A percentile compares a stretch with the other conserved stretches of the same genome.
phyloP scores from a whole-genome alignment of 2,888 invertebrate species.

The Hipparchia semele region DNA sequence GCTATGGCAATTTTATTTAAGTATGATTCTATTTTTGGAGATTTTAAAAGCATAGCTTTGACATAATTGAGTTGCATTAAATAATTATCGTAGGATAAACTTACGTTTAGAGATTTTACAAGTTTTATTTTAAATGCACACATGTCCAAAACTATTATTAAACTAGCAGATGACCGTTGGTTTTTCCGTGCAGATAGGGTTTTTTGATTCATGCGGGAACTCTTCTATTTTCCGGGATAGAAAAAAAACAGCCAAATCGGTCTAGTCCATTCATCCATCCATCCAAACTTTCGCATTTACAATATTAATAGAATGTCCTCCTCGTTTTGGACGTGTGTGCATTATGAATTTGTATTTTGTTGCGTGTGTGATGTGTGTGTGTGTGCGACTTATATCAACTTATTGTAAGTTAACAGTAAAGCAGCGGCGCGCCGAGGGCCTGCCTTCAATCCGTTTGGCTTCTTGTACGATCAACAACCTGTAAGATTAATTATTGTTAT shows the following conservation, averaged over 20 bases:
- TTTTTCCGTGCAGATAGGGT: no score
- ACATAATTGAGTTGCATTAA: background rate
- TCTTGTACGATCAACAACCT: constrained; percentile 8
- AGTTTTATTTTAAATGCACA: background rate
- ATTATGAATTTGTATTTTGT: background rate
- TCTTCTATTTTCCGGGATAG: no score
- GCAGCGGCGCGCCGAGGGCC: background rate
- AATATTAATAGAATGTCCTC: background rate
- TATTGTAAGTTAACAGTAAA: background rate
- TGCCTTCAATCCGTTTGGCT: constrained; percentile 10
- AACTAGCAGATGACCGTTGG: no score
- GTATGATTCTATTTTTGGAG: no score
- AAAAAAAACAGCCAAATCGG: no score
- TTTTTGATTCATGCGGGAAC: no score
- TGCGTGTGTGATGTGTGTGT: background rate
- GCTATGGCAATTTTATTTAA: no score
- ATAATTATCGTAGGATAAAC: background rate
- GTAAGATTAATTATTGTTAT: background rate
- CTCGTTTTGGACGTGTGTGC: background rate
- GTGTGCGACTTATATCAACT: background rate
- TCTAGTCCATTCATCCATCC: no score
- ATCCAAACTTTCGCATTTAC: no score
- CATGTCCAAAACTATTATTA: background rate
- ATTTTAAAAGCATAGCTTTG: background rate
- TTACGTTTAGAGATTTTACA: background rate